phyloP scores from a whole-genome alignment of 2,113 vertebrate genomes.

The Myotis yumanensis region DNA sequence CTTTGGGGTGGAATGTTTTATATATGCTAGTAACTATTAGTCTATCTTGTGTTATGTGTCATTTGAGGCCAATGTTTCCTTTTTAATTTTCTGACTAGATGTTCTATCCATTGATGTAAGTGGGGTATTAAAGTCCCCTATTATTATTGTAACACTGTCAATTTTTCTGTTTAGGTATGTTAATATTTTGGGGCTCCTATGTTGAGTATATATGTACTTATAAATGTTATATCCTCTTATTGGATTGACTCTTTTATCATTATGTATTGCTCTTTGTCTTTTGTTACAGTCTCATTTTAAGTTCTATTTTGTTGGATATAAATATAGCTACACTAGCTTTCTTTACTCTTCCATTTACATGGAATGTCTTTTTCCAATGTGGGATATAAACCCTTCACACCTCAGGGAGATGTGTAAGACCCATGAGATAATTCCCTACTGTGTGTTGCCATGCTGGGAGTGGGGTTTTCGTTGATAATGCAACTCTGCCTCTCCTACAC shows the following conservation, averaged over 20 bases:
- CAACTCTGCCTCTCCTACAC: not conserved
- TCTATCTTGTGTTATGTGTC: not conserved
- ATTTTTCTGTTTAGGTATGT: not conserved
- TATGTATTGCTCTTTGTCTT: not conserved
- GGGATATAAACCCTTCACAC: not conserved
- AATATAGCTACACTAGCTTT: not conserved
- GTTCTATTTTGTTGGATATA: not conserved
- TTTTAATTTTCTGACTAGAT: not conserved
- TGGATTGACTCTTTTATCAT: not conserved
- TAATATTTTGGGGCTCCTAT: not conserved
- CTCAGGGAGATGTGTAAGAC: not conserved
- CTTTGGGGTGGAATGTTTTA: not conserved
- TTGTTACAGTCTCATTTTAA: not conserved
- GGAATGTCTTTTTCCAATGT: not conserved
- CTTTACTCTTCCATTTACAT: not conserved
- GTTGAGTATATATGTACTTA: not conserved
- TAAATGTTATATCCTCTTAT: not conserved
- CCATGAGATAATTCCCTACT: not conserved
- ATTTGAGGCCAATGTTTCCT: not conserved
- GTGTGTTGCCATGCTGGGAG: not conserved
- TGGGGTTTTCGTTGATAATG: not conserved
- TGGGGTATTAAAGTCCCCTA: not conserved
- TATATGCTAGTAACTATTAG: not conserved
- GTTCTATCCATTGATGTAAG: not conserved
- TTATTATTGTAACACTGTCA: not conserved